Evolutionary conservation across 2,888 invertebrate genomes (phyloP).

Genomic region (Monoplex corrugatus): DNA sequence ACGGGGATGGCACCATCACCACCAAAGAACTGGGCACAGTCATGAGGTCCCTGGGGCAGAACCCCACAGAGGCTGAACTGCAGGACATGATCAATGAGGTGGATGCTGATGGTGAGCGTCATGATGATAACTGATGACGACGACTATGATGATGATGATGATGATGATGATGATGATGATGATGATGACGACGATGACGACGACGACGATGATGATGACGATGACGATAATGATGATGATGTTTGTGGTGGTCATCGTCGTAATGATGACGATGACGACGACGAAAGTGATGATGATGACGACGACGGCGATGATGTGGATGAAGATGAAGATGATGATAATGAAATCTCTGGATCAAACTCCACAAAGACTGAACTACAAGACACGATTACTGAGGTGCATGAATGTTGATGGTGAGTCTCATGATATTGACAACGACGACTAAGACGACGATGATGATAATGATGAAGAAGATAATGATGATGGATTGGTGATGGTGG

Average conservation of each 20-base stretch:
- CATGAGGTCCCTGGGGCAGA: slow-evolving; percentile 99
- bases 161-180: background rate
- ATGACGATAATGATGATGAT: background rate
- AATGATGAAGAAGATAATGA: too few species aligned
- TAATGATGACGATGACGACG: background rate
- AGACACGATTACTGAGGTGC: too few species aligned
- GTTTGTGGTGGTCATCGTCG: background rate
- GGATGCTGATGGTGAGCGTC: slow-evolving; percentile 52
- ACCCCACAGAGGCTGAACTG: slow-evolving; percentile 98
- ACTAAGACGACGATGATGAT: too few species aligned
- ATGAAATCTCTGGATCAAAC: too few species aligned
- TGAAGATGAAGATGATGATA: too few species aligned
- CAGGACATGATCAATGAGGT: slow-evolving; percentile 59
- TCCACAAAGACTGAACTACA: too few species aligned
- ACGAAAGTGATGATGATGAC: background rate
- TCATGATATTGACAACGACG: too few species aligned
- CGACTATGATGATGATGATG: background rate
- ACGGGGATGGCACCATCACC: slow-evolving; percentile 99
- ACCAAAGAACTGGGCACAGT: slow-evolving; percentile 99
- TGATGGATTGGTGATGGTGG: too few species aligned
- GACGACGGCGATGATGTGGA: too few species aligned
- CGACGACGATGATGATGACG: background rate
- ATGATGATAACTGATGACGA: background rate
- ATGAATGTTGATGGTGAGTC: too few species aligned
- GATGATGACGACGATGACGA: background rate